Percentiles rank a stretch among this genome's conserved stretches.
Conservation (phyloP, 2,888 invertebrate species). For the Hyppa rectilinea region DNA sequence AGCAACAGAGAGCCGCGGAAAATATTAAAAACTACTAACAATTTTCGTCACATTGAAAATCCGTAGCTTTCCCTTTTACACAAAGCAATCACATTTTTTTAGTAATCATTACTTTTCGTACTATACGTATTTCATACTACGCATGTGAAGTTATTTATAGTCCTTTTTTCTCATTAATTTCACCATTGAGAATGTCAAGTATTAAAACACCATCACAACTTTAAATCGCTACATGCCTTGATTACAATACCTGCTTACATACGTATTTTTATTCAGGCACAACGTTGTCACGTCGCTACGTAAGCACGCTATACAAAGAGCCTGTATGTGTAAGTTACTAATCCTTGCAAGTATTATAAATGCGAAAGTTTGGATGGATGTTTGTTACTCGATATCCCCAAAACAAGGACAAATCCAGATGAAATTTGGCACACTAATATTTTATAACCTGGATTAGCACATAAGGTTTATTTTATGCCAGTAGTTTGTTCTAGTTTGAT, state of each 20-base stretch:
- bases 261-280: neutral
- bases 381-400: no score
- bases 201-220: neutral
- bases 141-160: neutral
- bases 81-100: no score
- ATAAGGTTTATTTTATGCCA: no score
- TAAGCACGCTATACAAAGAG: slow-evolving; percentile 71
- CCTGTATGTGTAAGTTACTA: slow-evolving; percentile 58
- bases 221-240: no score
- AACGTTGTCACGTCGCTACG: slow-evolving; percentile 7
- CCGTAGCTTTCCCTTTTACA: neutral
- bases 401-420: no score
- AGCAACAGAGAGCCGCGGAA: no score
- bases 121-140: neutral
- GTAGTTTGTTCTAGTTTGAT: no score
- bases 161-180: neutral
- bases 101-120: neutral
- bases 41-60: neutral
- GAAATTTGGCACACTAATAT: no score
- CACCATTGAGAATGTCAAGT: neutral
- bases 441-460: no score
- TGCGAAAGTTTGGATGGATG: no score
- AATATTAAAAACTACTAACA: neutral
- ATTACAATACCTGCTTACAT: neutral
- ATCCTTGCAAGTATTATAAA: no score